Conservation (phyloP, 2,113 vertebrate genomes). For the Anguilla rostrata region DNA sequence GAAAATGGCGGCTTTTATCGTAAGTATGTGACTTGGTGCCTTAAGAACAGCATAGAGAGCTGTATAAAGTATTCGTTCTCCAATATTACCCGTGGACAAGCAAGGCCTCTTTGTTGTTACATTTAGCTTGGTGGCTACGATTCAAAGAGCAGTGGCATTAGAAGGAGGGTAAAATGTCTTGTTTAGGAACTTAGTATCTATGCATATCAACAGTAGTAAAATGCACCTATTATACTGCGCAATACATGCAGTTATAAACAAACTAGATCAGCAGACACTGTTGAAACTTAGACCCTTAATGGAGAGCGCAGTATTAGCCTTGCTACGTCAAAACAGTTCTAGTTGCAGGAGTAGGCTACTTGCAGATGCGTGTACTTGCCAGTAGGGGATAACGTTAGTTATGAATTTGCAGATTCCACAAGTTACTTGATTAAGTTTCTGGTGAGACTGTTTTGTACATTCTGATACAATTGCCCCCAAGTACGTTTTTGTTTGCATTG, state of each 20-base stretch:
- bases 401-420: no score
- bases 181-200: not conserved
- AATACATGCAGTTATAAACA: not conserved
- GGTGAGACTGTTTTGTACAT: not conserved
- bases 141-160: not conserved
- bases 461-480: not conserved
- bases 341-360: not conserved
- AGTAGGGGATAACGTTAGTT: not conserved
- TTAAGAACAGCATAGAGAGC: not conserved
- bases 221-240: not conserved
- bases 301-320: not conserved
- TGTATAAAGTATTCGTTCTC: not conserved
- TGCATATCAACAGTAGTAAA: not conserved
- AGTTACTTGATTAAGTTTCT: not conserved
- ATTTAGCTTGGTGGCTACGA: not conserved
- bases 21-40: slow-evolving; percentile 35
- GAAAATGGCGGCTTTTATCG: slow-evolving; percentile 51
- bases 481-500: not conserved
- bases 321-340: not conserved
- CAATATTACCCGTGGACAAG: not conserved
- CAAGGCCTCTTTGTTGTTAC: slow-evolving; percentile 31
- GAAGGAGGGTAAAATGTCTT: not conserved
- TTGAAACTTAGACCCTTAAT: not conserved
- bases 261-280: not conserved
- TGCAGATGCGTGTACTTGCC: not conserved